These are phyloP conservation scores for Arvicanthis niloticus DNA, from an alignment of 2,113 vertebrate genomes.

Conservation along the genomic window DNA sequence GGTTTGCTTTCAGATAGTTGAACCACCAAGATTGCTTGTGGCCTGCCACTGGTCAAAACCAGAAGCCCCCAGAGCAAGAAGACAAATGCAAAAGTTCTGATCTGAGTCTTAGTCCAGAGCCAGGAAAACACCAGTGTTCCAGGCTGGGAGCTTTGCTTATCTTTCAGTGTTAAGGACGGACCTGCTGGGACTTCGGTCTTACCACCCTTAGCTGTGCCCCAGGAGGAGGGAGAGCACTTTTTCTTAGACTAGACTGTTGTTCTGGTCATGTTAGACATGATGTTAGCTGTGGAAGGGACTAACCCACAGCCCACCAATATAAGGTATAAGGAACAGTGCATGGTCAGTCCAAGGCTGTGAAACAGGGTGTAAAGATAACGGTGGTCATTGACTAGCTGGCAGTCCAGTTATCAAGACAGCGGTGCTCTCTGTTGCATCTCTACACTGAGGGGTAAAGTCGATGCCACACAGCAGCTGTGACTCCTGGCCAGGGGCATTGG, in stretches of 20 bases:
- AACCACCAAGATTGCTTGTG: not conserved
- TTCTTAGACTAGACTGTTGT: not conserved
- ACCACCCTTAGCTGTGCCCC: not conserved
- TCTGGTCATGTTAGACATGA: not conserved
- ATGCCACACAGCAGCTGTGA: not conserved
- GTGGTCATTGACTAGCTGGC: not conserved
- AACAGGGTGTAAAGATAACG: not conserved
- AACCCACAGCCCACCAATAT: not conserved
- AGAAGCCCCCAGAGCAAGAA: not conserved
- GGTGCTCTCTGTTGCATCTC: not conserved
- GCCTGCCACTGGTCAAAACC: not conserved
- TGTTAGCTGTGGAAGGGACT: not conserved
- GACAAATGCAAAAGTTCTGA: not conserved
- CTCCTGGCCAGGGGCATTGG: not conserved
- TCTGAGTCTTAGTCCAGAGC: not conserved
- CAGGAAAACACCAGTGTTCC: not conserved
- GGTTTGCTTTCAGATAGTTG: not conserved
- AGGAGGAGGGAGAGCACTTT: not conserved
- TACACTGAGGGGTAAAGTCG: not conserved
- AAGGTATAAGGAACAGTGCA: not conserved
- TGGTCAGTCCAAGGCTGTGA: not conserved
- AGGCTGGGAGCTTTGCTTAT: not conserved
- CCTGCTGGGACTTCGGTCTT: not conserved
- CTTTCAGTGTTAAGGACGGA: not conserved
- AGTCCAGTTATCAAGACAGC: not conserved